These are phyloP conservation scores for Pachycephala philippinensis DNA, from an alignment of 2,113 vertebrate genomes.

Conservation along the genomic window DNA sequence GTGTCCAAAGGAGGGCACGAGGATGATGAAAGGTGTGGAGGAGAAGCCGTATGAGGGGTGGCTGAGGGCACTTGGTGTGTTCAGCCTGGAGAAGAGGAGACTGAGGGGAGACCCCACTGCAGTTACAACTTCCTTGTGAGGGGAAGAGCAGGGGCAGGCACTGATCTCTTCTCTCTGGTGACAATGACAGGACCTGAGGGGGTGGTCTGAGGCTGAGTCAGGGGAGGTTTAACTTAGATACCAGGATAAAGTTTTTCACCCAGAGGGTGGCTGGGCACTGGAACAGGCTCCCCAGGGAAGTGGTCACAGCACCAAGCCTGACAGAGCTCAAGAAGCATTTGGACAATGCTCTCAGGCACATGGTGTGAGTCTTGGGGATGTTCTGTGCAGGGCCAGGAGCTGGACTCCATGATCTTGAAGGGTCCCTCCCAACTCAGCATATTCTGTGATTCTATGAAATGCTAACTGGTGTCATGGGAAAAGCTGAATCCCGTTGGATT, in stretches of 20 bases:
- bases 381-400: not conserved
- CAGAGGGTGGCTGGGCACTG: not conserved
- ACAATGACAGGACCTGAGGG: accelerated
- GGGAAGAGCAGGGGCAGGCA: not conserved
- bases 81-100: not conserved
- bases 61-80: not conserved
- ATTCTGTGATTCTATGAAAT: not conserved
- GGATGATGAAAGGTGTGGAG: not conserved
- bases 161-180: not conserved
- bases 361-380: not conserved
- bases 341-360: accelerated
- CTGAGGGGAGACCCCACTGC: not conserved
- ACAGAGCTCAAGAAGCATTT: accelerated
- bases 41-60: accelerated
- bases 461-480: not conserved
- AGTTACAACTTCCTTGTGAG: not conserved
- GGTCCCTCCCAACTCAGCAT: not conserved
- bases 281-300: not conserved
- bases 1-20: not conserved
- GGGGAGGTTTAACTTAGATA: not conserved
- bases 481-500: not conserved
- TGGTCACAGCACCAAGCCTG: not conserved
- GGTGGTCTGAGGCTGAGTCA: not conserved
- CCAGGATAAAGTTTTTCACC: not conserved
- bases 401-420: not conserved